Percentiles rank a stretch among this genome's conserved stretches.
phyloP scores from a whole-genome alignment of 2,888 invertebrate genomes.

The Epistrophe grossulariae region DNA sequence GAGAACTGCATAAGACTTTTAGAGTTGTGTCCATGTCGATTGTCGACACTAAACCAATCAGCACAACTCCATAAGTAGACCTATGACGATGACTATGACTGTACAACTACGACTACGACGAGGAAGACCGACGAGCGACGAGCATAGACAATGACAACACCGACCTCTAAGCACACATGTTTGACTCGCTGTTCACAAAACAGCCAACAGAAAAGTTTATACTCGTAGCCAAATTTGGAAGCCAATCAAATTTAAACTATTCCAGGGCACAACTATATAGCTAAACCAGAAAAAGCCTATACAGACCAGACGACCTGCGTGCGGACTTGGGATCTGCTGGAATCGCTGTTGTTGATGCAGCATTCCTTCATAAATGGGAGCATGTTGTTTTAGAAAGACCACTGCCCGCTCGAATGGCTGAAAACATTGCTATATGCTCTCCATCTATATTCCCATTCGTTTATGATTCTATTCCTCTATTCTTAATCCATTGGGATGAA shows the following conservation, averaged over 20 bases:
- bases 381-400: constrained; percentile 68
- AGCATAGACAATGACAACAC: constrained; percentile 14
- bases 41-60: constrained; percentile 74
- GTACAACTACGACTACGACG: not conserved
- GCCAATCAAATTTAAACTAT: constrained; percentile 76
- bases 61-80: constrained; percentile 70
- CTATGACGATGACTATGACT: not conserved
- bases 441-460: constrained; percentile 11
- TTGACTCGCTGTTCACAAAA: constrained; percentile 19
- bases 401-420: constrained; percentile 29
- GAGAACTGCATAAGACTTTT: constrained; percentile 49
- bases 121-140: not conserved
- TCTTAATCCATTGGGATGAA: constrained; percentile 69
- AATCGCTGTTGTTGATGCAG: constrained; percentile 17
- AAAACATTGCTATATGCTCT: not conserved
- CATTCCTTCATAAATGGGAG: constrained; percentile 74
- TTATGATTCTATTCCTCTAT: constrained; percentile 24
- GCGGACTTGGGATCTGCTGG: constrained; percentile 23
- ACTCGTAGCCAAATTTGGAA: constrained; percentile 68
- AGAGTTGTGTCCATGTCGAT: constrained; percentile 59
- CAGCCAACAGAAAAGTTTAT: constrained; percentile 32
- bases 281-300: constrained; percentile 16
- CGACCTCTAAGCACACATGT: constrained; percentile 63
- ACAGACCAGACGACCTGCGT: not conserved
- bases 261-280: constrained; percentile 43